A percentile compares a stretch with the other conserved stretches of the same genome.
Conservation (phyloP, 2,888 invertebrate species). For the Mechanitis messenoides region DNA sequence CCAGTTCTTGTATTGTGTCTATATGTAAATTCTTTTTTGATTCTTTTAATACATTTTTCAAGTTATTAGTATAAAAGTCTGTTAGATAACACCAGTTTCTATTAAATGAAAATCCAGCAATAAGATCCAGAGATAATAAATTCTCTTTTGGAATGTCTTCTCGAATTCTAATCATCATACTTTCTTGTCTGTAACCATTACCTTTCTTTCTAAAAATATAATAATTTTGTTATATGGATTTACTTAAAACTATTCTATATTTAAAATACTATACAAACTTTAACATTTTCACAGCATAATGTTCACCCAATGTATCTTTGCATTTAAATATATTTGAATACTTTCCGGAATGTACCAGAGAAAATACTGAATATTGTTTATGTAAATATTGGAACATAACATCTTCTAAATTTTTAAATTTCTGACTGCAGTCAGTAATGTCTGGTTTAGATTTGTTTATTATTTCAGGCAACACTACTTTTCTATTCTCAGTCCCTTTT, state of each 20-base stretch:
- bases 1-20: conserved; percentile 41
- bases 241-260: background rate
- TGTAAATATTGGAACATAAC: conserved; percentile 31
- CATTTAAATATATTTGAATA: conserved; percentile 46
- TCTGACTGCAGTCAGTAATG: background rate
- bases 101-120: conserved; percentile 35
- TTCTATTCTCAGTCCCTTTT: too few species aligned
- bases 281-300: conserved; percentile 42
- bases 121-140: conserved; percentile 35
- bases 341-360: conserved; percentile 38
- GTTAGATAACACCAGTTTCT: conserved; percentile 44
- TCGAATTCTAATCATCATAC: conserved; percentile 40
- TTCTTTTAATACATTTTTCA: conserved; percentile 36
- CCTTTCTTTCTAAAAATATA: conserved; percentile 5
- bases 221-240: background rate
- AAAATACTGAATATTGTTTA: conserved; percentile 30
- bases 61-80: conserved; percentile 50
- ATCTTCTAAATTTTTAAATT: conserved; percentile 28
- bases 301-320: conserved; percentile 29
- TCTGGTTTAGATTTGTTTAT: conserved; percentile 2
- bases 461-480: background rate
- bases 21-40: conserved; percentile 40
- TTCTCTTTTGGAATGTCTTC: conserved; percentile 35
- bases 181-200: conserved; percentile 25
- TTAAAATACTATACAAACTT: conserved; percentile 36